Conservation (phyloP, 2,113 vertebrate species). For the Athene noctua region DNA sequence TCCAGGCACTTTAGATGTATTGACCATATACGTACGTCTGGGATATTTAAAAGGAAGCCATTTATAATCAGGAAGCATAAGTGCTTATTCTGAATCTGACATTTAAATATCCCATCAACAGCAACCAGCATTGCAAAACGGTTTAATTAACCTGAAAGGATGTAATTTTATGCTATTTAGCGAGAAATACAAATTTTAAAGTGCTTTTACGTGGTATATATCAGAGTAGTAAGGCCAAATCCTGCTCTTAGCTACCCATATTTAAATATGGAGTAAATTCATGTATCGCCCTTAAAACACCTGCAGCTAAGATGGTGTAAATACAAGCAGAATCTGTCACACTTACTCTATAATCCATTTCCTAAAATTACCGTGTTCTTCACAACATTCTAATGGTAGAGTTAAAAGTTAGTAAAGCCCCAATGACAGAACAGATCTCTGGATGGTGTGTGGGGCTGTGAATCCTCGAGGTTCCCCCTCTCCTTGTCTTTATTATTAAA, state of each 20-base stretch:
- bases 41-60: slow-evolving; percentile 23
- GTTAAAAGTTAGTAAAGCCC: neutral
- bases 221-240: neutral
- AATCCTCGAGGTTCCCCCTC: neutral
- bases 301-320: neutral
- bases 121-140: slow-evolving; percentile 5
- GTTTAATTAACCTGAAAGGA: slow-evolving; percentile 64
- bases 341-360: neutral
- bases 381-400: neutral
- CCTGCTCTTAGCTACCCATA: neutral
- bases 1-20: neutral
- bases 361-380: neutral
- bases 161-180: slow-evolving; percentile 62
- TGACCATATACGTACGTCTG: neutral
- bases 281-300: neutral
- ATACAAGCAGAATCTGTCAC: neutral
- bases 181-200: slow-evolving; percentile 49
- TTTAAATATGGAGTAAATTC: neutral
- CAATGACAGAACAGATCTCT: neutral
- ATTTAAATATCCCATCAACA: slow-evolving; percentile 39
- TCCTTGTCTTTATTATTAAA: neutral
- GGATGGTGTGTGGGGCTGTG: neutral
- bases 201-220: neutral
- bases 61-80: slow-evolving; percentile 24
- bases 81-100: slow-evolving; percentile 22